Evolutionary conservation across 2,113 vertebrate species (phyloP).

Genomic region (Lasiurus cinereus): DNA sequence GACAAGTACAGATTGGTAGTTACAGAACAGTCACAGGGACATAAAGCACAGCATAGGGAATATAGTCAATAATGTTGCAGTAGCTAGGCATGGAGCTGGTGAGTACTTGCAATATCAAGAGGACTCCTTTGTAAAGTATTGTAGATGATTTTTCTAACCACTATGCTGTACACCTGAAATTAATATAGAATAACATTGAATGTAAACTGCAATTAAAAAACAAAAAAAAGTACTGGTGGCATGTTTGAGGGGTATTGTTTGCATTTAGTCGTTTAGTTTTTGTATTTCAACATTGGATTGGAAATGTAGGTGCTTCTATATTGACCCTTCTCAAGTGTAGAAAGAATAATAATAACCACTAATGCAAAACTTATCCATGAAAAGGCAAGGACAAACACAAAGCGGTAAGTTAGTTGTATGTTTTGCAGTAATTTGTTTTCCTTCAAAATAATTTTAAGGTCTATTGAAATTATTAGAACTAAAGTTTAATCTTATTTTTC

Average conservation of each 20-base stretch:
- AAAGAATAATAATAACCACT: background rate
- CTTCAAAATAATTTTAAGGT: slow-evolving; percentile 20
- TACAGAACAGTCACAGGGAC: background rate
- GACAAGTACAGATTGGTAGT: background rate
- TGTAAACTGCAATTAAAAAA: background rate
- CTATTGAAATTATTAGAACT: slow-evolving; percentile 21
- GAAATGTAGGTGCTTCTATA: background rate
- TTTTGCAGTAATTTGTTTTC: background rate
- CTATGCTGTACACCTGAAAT: background rate
- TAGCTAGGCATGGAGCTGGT: background rate
- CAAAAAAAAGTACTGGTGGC: background rate
- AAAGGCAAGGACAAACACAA: too few relatives aligned
- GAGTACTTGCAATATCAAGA: background rate
- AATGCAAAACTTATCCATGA: background rate
- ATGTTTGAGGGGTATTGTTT: background rate
- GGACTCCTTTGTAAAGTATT: background rate
- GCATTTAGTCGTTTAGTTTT: background rate
- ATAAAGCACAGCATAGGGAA: background rate
- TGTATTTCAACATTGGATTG: background rate
- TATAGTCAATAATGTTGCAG: background rate
- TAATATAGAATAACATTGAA: background rate
- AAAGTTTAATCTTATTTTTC: slow-evolving; percentile 36
- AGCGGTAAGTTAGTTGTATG: background rate
- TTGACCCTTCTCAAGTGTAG: slow-evolving; percentile 19
- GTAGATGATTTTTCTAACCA: background rate